Conservation (phyloP, 2,113 vertebrate genomes). For the Ameiurus melas region DNA sequence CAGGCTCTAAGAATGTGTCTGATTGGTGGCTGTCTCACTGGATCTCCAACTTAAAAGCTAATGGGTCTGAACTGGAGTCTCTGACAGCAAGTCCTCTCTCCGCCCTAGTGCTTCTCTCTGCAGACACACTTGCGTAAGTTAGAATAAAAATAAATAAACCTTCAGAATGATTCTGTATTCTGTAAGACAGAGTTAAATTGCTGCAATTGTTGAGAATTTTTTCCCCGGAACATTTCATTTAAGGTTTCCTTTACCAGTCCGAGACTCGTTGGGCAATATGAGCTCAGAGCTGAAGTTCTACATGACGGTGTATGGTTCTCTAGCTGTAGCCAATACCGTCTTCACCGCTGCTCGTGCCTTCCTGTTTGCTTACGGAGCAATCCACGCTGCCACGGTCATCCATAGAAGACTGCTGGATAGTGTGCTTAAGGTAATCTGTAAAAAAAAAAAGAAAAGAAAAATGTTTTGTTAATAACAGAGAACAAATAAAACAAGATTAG, state of each 20-base stretch:
- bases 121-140: conserved; percentile 74
- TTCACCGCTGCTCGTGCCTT: conserved; percentile 86
- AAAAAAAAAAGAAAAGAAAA: no score
- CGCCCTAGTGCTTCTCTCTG: conserved; percentile 77
- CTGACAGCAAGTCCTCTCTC: conserved; percentile 57
- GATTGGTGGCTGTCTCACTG: conserved; percentile 99
- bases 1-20: conserved; percentile 87
- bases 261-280: conserved; percentile 57
- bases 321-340: conserved; percentile 84
- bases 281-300: conserved; percentile 83
- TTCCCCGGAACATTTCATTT: background rate
- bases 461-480: background rate
- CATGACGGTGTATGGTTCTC: conserved; percentile 81
- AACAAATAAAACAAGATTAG: background rate
- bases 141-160: background rate
- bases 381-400: conserved; percentile 79
- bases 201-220: background rate
- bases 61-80: conserved; percentile 51
- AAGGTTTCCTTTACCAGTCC: conserved; percentile 64
- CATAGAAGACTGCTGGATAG: conserved; percentile 80
- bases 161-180: background rate
- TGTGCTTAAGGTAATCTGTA: conserved; percentile 78
- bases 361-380: conserved; percentile 85
- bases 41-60: conserved; percentile 81
- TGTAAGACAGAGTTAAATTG: no score